These are phyloP conservation scores for Tyrophagus putrescentiae DNA, from an alignment of 1,140 invertebrate genomes.

Conservation along the genomic window DNA sequence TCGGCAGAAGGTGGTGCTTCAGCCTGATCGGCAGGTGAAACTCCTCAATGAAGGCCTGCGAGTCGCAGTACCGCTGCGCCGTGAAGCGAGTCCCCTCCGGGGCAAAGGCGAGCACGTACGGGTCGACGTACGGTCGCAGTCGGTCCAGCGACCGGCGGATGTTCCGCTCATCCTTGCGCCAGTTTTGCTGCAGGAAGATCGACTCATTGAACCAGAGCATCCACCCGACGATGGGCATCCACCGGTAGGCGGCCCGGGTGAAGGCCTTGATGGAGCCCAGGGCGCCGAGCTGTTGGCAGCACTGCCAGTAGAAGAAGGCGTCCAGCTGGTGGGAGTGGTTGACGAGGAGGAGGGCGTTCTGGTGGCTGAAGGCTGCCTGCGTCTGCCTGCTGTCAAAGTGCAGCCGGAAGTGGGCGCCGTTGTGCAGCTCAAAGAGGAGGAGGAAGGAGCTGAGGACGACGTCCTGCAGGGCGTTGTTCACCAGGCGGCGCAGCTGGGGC, in stretches of 20 bases:
- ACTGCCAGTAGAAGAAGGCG: background rate
- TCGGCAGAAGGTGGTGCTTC: background rate
- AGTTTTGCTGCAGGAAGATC: background rate
- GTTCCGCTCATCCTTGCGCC: background rate
- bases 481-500: constrained; percentile 60
- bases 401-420: constrained; percentile 52
- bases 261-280: background rate
- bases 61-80: background rate
- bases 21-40: background rate
- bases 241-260: background rate
- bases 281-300: background rate
- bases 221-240: background rate
- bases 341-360: constrained; percentile 45
- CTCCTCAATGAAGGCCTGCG: background rate
- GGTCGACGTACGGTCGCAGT: background rate
- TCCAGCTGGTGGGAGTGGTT: background rate
- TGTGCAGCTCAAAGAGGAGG: constrained; percentile 88
- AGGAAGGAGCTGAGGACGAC: constrained; percentile 47
- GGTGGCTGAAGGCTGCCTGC: constrained; percentile 62
- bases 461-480: constrained; percentile 80
- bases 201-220: background rate
- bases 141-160: background rate
- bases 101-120: background rate
- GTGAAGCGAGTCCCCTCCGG: background rate
- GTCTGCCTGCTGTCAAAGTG: constrained; percentile 63